Conservation (phyloP, 2,888 invertebrate species). For the Tetropium fuscum region DNA sequence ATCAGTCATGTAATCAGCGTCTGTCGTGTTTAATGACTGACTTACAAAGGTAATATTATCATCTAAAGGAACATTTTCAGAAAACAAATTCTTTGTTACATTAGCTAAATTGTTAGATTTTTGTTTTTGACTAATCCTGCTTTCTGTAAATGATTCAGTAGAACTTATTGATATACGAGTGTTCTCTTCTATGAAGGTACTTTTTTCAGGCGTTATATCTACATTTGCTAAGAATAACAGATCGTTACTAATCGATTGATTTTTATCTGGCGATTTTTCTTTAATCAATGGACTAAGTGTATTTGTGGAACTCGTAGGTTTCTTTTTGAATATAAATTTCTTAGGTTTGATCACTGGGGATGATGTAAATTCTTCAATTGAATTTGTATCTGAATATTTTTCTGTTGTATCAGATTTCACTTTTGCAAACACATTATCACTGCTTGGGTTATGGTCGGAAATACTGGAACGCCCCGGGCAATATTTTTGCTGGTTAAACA, state of each 20-base stretch:
- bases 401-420: neutral
- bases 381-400: neutral
- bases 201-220: conserved; percentile 6
- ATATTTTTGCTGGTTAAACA: neutral
- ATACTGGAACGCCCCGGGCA: neutral
- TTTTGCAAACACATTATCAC: neutral
- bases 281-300: conserved; percentile 23
- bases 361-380: neutral
- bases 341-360: conserved; percentile 37
- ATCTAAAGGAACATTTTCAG: conserved; percentile 12
- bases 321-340: conserved; percentile 48
- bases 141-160: conserved; percentile 20
- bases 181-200: conserved; percentile 5
- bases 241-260: neutral
- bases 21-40: conserved; percentile 42
- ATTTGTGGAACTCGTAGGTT: conserved; percentile 27
- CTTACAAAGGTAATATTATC: conserved; percentile 38
- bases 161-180: conserved; percentile 35
- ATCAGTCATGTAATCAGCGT: conserved; percentile 56
- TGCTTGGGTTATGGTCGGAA: neutral
- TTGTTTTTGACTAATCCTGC: conserved; percentile 1
- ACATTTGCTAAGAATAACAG: too few relatives aligned
- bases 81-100: conserved; percentile 8
- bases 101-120: neutral
- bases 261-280: neutral